A percentile compares a stretch with the other conserved stretches of the same genome.
Conservation (phyloP, 2,888 invertebrate species). For the Chironomus riparius region DNA sequence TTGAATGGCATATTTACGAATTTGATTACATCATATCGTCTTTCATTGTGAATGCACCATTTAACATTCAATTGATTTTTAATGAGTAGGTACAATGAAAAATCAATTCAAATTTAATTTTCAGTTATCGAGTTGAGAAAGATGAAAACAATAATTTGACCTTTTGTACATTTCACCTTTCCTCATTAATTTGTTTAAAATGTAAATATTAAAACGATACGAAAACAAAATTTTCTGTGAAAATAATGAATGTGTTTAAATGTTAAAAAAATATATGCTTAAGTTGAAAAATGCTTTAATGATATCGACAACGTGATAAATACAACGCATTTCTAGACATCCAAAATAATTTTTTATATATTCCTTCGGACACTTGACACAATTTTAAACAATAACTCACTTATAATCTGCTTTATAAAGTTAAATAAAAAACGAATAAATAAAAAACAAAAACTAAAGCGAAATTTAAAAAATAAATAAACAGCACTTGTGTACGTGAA, state of each 20-base stretch:
- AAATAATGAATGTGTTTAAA: not conserved
- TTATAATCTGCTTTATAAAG: no score
- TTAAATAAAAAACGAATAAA: no score
- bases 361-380: no score
- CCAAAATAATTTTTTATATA: no score
- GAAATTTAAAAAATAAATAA: no score
- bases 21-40: conserved; percentile 8
- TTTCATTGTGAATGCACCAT: not conserved
- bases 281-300: not conserved
- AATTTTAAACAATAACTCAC: no score
- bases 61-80: not conserved
- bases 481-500: no score
- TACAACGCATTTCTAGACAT: no score
- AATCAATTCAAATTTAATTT: not conserved
- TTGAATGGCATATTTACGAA: not conserved
- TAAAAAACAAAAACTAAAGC: no score
- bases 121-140: not conserved
- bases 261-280: not conserved
- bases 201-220: not conserved
- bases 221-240: not conserved
- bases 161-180: conserved; percentile 15
- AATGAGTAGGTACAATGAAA: not conserved
- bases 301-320: no score
- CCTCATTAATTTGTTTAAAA: conserved; percentile 1
- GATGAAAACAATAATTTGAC: not conserved